Evolutionary conservation across 2,888 invertebrate species (phyloP), one percentile per base, ranked within the genome.

Genomic region (Ptilodon capucinus): DNA sequence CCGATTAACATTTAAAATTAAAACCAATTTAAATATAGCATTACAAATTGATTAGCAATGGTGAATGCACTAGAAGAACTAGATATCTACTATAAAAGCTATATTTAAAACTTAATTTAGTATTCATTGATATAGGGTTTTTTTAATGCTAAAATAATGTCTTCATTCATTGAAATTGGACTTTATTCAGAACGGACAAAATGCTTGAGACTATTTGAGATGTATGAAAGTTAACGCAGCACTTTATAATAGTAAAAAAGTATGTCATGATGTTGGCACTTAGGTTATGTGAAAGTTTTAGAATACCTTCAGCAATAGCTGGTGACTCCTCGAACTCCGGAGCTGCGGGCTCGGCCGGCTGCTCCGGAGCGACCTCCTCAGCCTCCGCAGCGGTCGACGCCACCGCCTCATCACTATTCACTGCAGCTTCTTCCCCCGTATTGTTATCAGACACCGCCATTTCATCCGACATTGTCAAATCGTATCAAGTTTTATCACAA

Each of bases 401-500:
- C 47, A 71, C 65, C 46, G 71, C 71, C 55, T 83, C 81, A 46
- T 76, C 81, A 48, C 65, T 74, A 50, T 65, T 76, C 51, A 76
- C 64, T 66, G 72, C 78, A 68, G 71, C 69, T 69, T 85, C 84
- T 56, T 85, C 84, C 43, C 70, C 74, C 51, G 76, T 75, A 59
- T 79, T 79, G 76, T 83, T 89, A 84, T 86, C 89, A 79, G 81
- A 78, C 76, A 86, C 79, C 82, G 88, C 89, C 86, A 90, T 89
- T 88, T 89, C 86, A 60, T 88, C 88, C 57, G 90, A 90, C 90
- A 90, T 90, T 84, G 86, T 88, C 83, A 84, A 84, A 76, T 79
- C 72, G 11, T 65, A 78, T 76, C 47, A 70, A 81, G 79, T 71
- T 79, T 74, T 76, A 76, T 69, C 71, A 74, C 67, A 70, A 75